Base-by-base conservation (phyloP, 1,140 invertebrate species). In the Papilio machaon region DNA sequence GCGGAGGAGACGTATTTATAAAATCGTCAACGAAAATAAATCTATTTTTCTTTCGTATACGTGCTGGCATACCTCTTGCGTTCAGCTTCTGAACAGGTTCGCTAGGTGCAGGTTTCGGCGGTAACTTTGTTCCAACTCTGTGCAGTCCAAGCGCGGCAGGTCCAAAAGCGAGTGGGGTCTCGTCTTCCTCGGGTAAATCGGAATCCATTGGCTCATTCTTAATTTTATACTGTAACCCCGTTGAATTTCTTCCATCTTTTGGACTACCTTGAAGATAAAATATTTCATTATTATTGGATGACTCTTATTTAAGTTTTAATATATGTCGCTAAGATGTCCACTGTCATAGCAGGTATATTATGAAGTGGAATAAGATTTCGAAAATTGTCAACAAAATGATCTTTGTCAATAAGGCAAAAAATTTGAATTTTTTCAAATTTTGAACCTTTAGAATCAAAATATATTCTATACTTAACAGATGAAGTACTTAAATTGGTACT, bases 1-100 rank as follows among this genome's bases (percentile, higher is more conserved):
- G 96, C 85, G 97, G 97, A 88, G 97, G 97, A 88, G 96, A 97
- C 73, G 96, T 95, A 93, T 97, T 98, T 58, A 98, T 97, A 88
- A 98, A 96, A 89, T 98, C 97, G 94, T 99, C 98, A 95, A 99
- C 98, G 94, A 97, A 98, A 92, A 99, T 98, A 73, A 98, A 95
- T 88, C 96, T 96, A 92, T 99, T 99, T 89, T 98, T 98, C 92
- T 99, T 99, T 76, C 98, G 95, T 80, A 98, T 98, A 82, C 98
- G 95, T 3, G 97, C 97, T 75, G 98, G 98, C 97, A 98, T 98
- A 73, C 98, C 98, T 91, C 98, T 95, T 11, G 97, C 96, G 92
- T 98, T 98, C 2, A 98, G 91, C 80, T 97, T 96, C 90, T 97
- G 96, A 11, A 97, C 95, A 1, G 96, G 97, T 87, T 97, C 96